Evolutionary conservation across 2,113 vertebrate genomes (phyloP).

Genomic region (Zosterops pallidus): DNA sequence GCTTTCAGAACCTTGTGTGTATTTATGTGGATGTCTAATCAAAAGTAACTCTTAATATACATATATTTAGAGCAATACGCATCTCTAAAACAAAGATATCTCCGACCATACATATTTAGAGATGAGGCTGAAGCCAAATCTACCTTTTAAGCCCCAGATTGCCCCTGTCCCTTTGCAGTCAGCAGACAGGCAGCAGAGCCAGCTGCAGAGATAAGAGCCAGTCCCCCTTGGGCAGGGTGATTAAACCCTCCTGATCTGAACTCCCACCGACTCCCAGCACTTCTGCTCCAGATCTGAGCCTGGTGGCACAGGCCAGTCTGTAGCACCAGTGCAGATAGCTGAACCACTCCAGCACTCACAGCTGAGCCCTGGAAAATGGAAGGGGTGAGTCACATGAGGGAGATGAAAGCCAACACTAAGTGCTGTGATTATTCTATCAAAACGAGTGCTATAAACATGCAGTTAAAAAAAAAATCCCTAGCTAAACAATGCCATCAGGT

Average conservation of each 20-base stretch:
- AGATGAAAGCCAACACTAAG: constrained; percentile 58
- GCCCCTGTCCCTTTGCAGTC: neutral
- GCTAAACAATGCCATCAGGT: constrained; percentile 41
- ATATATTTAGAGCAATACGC: neutral
- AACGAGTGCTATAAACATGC: neutral
- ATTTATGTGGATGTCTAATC: neutral
- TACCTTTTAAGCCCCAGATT: neutral
- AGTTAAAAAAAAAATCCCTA: neutral
- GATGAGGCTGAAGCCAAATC: neutral
- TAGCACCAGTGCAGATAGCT: constrained; percentile 17
- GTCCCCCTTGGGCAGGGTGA: neutral
- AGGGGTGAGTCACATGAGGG: constrained; percentile 50
- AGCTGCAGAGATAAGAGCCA: constrained; percentile 21
- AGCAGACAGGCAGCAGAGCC: neutral
- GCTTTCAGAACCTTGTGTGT: neutral
- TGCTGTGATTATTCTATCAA: constrained; percentile 56
- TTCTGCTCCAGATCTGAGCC: neutral
- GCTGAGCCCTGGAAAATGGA: constrained; percentile 1
- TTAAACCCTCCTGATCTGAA: neutral
- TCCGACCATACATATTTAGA: neutral
- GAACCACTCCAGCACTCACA: constrained; percentile 10
- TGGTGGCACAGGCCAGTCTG: neutral
- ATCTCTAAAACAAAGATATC: neutral
- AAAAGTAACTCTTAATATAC: neutral
- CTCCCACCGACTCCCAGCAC: neutral